Percentiles rank a stretch among this genome's conserved stretches.
phyloP scores from a whole-genome alignment of 2,113 vertebrate species.

The Zosterops hypoxanthus region DNA sequence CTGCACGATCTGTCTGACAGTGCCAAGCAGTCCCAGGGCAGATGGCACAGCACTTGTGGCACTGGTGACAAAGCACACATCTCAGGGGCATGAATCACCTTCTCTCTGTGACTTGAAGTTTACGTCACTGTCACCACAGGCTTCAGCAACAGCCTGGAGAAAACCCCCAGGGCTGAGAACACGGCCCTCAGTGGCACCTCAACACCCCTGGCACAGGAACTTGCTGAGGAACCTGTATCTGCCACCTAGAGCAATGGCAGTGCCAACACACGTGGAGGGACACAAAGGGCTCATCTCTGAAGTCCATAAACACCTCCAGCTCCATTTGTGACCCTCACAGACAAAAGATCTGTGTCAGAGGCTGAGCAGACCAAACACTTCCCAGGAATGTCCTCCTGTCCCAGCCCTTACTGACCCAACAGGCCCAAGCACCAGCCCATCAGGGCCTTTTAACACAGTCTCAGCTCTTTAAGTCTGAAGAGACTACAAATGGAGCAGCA shows the following conservation, averaged over 20 bases:
- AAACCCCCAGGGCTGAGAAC: not conserved
- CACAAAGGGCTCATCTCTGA: not conserved
- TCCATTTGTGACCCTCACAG: not conserved
- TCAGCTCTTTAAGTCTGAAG: not conserved
- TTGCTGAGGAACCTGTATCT: not conserved
- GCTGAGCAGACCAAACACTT: not conserved
- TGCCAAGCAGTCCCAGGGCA: not conserved
- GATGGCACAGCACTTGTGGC: not conserved
- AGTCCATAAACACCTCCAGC: fast-evolving
- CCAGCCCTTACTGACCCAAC: not conserved
- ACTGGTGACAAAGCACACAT: not conserved
- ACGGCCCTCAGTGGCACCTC: not conserved
- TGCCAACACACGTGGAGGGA: fast-evolving
- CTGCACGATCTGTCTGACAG: not conserved
- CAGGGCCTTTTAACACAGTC: not conserved
- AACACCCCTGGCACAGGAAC: not conserved
- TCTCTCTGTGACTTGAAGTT: not conserved
- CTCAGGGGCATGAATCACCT: not conserved
- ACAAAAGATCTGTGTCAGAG: not conserved
- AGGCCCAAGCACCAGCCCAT: fast-evolving
- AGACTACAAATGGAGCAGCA: not conserved
- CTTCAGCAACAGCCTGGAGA: not conserved
- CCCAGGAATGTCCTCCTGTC: not conserved
- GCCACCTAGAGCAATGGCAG: not conserved
- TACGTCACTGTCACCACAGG: not conserved